These are phyloP conservation scores for Momotus momota DNA, from an alignment of 2,797 vertebrate genomes.

Conservation along the genomic window DNA sequence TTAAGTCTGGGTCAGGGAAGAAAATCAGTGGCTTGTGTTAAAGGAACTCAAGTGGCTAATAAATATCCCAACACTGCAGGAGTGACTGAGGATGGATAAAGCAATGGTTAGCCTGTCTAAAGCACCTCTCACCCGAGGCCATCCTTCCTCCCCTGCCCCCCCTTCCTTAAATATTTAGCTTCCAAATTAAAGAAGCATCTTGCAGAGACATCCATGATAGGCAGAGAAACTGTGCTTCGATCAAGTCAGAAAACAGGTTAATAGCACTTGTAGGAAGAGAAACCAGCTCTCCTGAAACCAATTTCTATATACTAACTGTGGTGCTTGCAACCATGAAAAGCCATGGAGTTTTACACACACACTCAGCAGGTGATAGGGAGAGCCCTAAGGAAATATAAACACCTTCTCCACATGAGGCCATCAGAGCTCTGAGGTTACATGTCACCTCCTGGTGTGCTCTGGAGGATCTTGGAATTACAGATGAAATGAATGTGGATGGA, in stretches of 20 bases:
- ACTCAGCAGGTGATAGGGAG: conserved; percentile 25
- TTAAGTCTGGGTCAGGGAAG: not conserved
- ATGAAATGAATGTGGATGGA: not conserved
- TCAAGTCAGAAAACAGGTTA: conserved; percentile 48
- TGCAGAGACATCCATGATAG: not conserved
- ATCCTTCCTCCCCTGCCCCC: not conserved
- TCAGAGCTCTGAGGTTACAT: conserved; percentile 38
- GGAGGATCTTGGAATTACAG: not conserved
- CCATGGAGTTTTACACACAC: conserved; percentile 8
- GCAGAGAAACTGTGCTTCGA: not conserved
- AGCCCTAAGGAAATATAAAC: conserved; percentile 51
- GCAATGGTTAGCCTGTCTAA: not conserved
- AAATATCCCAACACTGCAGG: not conserved
- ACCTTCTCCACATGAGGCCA: conserved; percentile 42
- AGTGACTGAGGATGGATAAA: not conserved
- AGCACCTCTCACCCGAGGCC: conserved; percentile 1
- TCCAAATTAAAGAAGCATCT: conserved; percentile 22
- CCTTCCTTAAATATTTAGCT: not conserved
- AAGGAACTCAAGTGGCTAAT: conserved; percentile 11
- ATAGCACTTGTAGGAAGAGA: conserved; percentile 2
- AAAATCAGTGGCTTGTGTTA: conserved; percentile 14
- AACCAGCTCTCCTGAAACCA: not conserved
- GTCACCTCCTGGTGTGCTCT: not conserved
- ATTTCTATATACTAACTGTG: not conserved
- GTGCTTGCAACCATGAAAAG: conserved; percentile 35